A percentile compares a stretch with the other conserved stretches of the same genome.
These are phyloP conservation scores for Cephus cinctus DNA, from an alignment of 1,140 invertebrate species.

Conservation along the genomic window DNA sequence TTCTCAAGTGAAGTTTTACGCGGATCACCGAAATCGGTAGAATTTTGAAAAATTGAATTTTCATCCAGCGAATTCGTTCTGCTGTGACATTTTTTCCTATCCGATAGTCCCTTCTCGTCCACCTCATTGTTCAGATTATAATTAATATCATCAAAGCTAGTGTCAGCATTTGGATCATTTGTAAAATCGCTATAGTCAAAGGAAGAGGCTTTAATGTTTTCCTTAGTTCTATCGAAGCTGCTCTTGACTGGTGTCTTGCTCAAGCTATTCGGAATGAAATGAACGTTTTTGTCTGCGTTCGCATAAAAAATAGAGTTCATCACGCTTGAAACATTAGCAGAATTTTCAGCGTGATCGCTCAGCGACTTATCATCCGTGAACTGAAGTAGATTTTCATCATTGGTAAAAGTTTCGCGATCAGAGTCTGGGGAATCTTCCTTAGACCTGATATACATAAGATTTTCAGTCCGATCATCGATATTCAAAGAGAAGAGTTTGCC, in stretches of 20 bases:
- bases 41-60: constrained; percentile 28
- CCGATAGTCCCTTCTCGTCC: constrained; percentile 24
- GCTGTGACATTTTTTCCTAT: constrained; percentile 27
- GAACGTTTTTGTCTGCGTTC: constrained; percentile 23
- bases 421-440: background rate
- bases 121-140: constrained; percentile 31
- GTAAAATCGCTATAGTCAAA: constrained; percentile 6
- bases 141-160: constrained; percentile 15
- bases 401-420: constrained; percentile 6
- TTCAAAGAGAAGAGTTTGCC: constrained; percentile 9
- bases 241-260: constrained; percentile 24
- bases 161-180: constrained; percentile 5
- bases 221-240: constrained; percentile 18
- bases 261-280: constrained; percentile 36
- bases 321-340: constrained; percentile 2
- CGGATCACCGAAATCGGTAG: constrained; percentile 4
- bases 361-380: constrained; percentile 16
- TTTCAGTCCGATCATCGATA: constrained; percentile 6
- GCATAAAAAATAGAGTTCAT: constrained; percentile 6
- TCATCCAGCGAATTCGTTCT: constrained; percentile 36
- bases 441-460: background rate
- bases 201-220: constrained; percentile 28
- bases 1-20: constrained; percentile 29
- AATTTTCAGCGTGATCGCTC: constrained; percentile 7
- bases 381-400: constrained; percentile 14